phyloP scores from a whole-genome alignment of 2,113 vertebrate genomes.

The Solea solea region DNA sequence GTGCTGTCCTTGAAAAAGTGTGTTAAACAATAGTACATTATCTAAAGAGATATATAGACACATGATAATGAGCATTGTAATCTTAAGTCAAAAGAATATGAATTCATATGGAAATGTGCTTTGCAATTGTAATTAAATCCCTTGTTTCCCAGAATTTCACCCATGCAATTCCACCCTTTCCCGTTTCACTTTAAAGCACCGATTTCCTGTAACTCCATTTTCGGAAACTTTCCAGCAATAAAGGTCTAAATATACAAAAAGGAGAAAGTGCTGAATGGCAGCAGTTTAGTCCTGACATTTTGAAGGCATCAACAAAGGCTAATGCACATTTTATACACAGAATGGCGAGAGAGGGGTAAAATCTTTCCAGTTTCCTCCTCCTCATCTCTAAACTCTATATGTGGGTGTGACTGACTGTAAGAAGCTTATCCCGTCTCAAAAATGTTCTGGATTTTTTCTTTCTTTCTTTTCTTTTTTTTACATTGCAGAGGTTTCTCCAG shows the following conservation, averaged over 20 bases:
- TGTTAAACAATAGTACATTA: no score
- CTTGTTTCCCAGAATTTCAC: neutral
- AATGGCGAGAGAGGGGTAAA: neutral
- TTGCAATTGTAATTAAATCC: no score
- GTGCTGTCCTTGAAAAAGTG: no score
- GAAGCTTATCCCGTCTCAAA: neutral
- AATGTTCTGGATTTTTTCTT: neutral
- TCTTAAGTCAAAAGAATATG: no score
- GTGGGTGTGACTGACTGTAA: conserved; percentile 1
- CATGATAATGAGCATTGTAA: no score
- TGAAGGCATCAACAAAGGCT: conserved; percentile 34
- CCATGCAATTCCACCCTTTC: neutral
- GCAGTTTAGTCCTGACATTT: conserved; percentile 28
- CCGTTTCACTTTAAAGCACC: neutral
- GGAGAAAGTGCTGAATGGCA: neutral
- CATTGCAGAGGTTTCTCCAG: conserved; percentile 3
- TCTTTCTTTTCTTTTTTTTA: neutral
- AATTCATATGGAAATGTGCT: no score
- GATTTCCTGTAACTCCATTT: neutral
- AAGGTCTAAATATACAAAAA: neutral
- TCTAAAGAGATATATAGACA: no score
- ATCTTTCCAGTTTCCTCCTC: conserved; percentile 19
- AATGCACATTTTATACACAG: conserved; percentile 22
- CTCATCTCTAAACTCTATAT: neutral
- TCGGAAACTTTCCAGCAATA: neutral